Conservation (phyloP, 2,113 vertebrate species). For the Cebidichthys violaceus region DNA sequence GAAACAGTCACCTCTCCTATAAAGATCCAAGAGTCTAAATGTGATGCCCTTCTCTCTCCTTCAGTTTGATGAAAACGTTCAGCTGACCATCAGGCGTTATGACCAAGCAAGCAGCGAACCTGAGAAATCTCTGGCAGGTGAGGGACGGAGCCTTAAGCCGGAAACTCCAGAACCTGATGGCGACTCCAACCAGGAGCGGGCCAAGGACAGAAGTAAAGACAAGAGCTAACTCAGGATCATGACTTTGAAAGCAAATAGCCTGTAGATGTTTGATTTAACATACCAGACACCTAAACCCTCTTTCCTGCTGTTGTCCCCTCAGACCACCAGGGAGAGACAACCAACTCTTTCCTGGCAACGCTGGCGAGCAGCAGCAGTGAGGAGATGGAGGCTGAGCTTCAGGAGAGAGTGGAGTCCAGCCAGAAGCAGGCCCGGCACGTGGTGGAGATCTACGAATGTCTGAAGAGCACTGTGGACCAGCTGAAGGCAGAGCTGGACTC, state of each 20-base stretch:
- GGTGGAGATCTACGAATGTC: conserved; percentile 88
- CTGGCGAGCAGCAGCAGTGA: conserved; percentile 96
- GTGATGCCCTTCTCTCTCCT: background rate
- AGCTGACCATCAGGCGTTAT: conserved; percentile 89
- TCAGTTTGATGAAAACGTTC: conserved; percentile 95
- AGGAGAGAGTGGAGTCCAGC: conserved; percentile 93
- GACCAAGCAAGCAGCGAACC: conserved; percentile 87
- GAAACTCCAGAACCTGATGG: conserved; percentile 93
- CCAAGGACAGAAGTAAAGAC: conserved; percentile 80
- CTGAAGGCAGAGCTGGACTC: conserved; percentile 77
- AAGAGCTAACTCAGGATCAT: background rate
- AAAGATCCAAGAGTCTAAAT: background rate
- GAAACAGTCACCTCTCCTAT: background rate
- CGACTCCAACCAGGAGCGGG: conserved; percentile 94
- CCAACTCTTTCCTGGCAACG: conserved; percentile 94
- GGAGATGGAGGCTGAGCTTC: conserved; percentile 95
- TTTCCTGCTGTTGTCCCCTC: conserved; percentile 1
- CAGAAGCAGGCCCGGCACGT: conserved; percentile 89
- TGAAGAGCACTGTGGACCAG: conserved; percentile 83
- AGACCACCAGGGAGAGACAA: conserved; percentile 87
- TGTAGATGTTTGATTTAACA: background rate
- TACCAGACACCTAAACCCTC: background rate
- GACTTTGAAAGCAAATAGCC: background rate
- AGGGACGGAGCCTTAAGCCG: conserved; percentile 85
- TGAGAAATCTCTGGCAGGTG: conserved; percentile 85